Evolutionary conservation across 2,888 invertebrate species (phyloP), one percentile per base, ranked within the genome.

Genomic region (Tipula vernalis): DNA sequence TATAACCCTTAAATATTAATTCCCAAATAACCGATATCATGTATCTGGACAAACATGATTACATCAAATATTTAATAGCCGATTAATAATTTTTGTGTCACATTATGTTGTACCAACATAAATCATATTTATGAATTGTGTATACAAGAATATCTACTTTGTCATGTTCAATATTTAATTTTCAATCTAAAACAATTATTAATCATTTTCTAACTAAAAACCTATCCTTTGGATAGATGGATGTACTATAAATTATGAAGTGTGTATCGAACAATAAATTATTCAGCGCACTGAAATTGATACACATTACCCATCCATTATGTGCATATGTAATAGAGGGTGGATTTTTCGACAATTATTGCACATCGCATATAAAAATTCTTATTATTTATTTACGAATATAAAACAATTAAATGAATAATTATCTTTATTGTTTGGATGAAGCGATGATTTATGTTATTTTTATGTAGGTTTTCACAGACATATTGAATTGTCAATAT

Each of bases 121-220:
- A 71, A 71, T 71, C 71, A 57, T 57, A 71, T 71, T 28, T 51
- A n/a, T n/a, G n/a, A n/a, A n/a, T 39, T 39, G 6, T 39, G 39
- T 39, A 51, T 51, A 51, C n/a, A n/a, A 51, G 51, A 13, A 51
- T 51, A 13, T 51, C 18, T 57, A 71, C 71, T 71, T 28, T 71
- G 71, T 71, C 71, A 71, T 71, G 71, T 71, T 71, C 71, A 71
- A 71, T 71, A 71, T 71, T 71, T 71, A 71, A 71, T 71, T 71
- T 71, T 71, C 71, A 71, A 71, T 28, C 71, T 71, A 71, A 71
- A 71, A 71, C 71, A 71, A 71, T 71, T 71, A 71, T 71, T 71
- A 71, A 71, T 71, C 71, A 71, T 71, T 18, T 10, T 71, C 71
- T 28, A 71, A 28, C 71, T 71, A 28, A 71, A 71, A 10, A 18